These are phyloP conservation scores for Andrena trimmerana DNA, from an alignment of 2,888 invertebrate genomes.

Conservation along the genomic window DNA sequence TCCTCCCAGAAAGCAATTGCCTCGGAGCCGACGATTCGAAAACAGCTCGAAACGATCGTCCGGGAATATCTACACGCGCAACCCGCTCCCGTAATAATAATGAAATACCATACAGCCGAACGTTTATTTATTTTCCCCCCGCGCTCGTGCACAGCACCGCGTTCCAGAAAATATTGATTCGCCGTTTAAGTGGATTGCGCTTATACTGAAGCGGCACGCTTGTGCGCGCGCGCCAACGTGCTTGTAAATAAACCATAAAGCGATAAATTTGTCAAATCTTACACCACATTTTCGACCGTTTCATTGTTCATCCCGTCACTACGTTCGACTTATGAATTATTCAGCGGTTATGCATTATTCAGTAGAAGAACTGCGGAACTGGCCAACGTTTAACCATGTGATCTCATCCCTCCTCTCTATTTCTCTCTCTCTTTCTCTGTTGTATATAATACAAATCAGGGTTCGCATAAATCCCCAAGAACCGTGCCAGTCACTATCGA, in stretches of 20 bases:
- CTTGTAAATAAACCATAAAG: conserved; percentile 57
- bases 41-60: conserved; percentile 5
- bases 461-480: conserved; percentile 37
- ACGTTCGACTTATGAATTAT: conserved; percentile 63
- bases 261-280: conserved; percentile 66
- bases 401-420: not conserved
- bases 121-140: conserved; percentile 37
- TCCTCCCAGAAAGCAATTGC: not conserved
- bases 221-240: not conserved
- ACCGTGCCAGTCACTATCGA: conserved; percentile 24
- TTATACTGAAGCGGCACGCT: not conserved
- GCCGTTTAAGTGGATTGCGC: conserved; percentile 50
- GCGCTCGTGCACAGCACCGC: not conserved
- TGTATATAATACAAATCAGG: conserved; percentile 56
- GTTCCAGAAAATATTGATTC: conserved; percentile 46
- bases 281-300: conserved; percentile 56
- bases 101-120: not conserved
- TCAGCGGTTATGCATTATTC: conserved; percentile 62
- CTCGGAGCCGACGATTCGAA: not conserved
- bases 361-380: conserved; percentile 54
- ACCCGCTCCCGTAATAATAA: conserved; percentile 15
- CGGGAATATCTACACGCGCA: conserved; percentile 2
- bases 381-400: conserved; percentile 56
- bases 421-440: not conserved
- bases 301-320: conserved; percentile 56